Evolutionary conservation across 2,888 invertebrate species (phyloP).

Genomic region (Oscheius sp.): DNA sequence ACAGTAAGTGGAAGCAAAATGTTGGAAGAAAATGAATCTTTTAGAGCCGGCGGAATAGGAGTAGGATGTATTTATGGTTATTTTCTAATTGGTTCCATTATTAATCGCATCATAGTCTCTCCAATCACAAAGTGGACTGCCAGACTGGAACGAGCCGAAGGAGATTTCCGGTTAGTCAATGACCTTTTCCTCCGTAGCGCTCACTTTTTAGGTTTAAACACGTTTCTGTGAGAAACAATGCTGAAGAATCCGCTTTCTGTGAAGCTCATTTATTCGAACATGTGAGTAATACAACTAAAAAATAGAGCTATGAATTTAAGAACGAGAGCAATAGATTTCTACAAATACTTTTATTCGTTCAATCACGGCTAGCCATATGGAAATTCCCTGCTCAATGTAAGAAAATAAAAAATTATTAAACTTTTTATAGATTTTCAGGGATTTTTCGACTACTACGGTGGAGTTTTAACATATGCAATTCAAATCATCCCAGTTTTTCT

Average conservation of each 20-base stretch:
- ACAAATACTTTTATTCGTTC: conserved; percentile 16
- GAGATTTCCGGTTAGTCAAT: conserved; percentile 74
- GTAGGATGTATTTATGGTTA: conserved; percentile 74
- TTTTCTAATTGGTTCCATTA: conserved; percentile 74
- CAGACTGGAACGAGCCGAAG: conserved; percentile 74
- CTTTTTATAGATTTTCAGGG: conserved; percentile 70
- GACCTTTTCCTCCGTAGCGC: no score
- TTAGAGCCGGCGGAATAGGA: conserved; percentile 74
- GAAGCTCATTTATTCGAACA: conserved; percentile 43
- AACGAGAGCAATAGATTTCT: conserved; percentile 69
- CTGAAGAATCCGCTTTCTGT: conserved; percentile 56
- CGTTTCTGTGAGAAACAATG: conserved; percentile 54
- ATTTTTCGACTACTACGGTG: conserved; percentile 74
- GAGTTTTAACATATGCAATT: conserved; percentile 75
- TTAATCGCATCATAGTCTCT: conserved; percentile 75
- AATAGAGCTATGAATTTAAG: no score
- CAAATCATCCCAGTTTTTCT: conserved; percentile 74
- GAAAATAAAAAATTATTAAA: no score
- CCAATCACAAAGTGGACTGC: conserved; percentile 74
- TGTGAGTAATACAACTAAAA: background rate
- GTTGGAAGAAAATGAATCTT: background rate
- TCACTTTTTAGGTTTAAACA: conserved; percentile 62
- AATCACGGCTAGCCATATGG: conserved; percentile 40
- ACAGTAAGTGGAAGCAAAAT: conserved; percentile 69
- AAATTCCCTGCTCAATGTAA: conserved; percentile 51